Evolutionary conservation across 64 coral and sea anemone genomes (phyloP), one percentile per base, ranked within the genome.

Genomic region (Porites australiensis): DNA sequence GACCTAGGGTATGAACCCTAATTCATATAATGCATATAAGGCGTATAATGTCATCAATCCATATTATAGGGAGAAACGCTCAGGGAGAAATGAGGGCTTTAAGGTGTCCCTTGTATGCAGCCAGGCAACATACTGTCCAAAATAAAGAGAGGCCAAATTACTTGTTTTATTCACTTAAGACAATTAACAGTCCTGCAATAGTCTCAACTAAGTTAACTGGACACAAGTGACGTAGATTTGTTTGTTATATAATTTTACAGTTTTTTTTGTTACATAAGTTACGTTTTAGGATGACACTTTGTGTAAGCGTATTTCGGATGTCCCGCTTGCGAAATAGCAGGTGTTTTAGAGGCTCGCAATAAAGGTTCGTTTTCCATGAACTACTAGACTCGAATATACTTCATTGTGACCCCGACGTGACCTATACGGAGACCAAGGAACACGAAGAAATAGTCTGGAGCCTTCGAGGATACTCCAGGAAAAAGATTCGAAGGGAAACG

Each of bases 371-470:
- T 44, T 70, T 70, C 37, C 22, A 70, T 37, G 67, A 70, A 70
- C 67, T 37, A 70, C 67, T 8, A 9, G 5, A n/a, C 22, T 70
- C 67, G 82, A 93, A 76, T 88, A 15, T 88, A 93, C 92, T 93
- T 93, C 92, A 93, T 92, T 81, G 90, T 92, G 90, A 92, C 90
- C 90, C 90, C 90, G 82, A 93, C 90, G 73, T 70, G 90, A 93
- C 55, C 50, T 73, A 93, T 79, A 87, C 81, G 72, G 86, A 83
- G 90, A 93, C 83, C 82, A 93, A 83, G 70, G 83, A 93, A 64
- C 81, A 93, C 68, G 83, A 75, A 70, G 57, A 79, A 92, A 83
- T 19, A 93, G 61, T 57, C 86, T 93, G 91, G 91, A 93, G 91
- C 91, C 91, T 93, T 93, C 73, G 47, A 93, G 74, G 91, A 93